These are phyloP conservation scores for Pogonophryne albipinna DNA, from an alignment of 2,797 vertebrate species.

Conservation along the genomic window DNA sequence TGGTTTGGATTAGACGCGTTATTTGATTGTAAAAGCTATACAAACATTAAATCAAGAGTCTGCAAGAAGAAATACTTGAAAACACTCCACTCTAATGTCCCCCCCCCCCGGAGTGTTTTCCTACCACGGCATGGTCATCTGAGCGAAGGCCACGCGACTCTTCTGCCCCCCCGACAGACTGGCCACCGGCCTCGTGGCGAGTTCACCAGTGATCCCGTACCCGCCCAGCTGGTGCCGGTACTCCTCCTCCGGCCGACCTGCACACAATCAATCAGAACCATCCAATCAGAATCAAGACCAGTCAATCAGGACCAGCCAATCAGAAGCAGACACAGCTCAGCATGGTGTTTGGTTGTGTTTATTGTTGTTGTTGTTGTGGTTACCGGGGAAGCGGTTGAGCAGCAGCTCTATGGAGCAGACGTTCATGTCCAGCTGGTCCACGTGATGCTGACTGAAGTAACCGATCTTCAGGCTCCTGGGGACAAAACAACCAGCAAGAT, in stretches of 20 bases:
- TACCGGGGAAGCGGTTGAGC: slow-evolving; percentile 94
- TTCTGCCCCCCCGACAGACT: slow-evolving; percentile 98
- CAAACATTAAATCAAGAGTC: too few relatives aligned
- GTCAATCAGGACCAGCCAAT: too few relatives aligned
- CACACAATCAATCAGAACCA: not conserved
- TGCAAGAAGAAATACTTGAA: too few relatives aligned
- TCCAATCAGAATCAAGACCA: too few relatives aligned
- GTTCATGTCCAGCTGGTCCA: slow-evolving; percentile 96
- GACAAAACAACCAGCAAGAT: not conserved
- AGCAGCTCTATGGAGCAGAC: slow-evolving; percentile 94
- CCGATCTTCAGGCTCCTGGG: slow-evolving; percentile 95
- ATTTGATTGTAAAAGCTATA: too few relatives aligned
- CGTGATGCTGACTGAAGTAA: slow-evolving; percentile 98
- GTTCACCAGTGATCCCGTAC: slow-evolving; percentile 94
- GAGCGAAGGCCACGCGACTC: slow-evolving; percentile 96
- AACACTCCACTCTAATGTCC: too few relatives aligned
- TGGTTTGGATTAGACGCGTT: too few relatives aligned
- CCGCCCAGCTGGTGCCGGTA: slow-evolving; percentile 96
- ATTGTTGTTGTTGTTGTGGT: not conserved
- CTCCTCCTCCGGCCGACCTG: slow-evolving; percentile 94
- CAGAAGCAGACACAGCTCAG: too few relatives aligned
- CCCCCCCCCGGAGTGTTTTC: too few relatives aligned
- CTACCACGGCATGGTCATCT: slow-evolving; percentile 98
- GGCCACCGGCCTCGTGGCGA: slow-evolving; percentile 91
- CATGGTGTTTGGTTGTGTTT: fast-evolving